A percentile compares a stretch with the other conserved stretches of the same genome.
Conservation (phyloP, 2,113 vertebrate genomes). For the Microcebus murinus region DNA sequence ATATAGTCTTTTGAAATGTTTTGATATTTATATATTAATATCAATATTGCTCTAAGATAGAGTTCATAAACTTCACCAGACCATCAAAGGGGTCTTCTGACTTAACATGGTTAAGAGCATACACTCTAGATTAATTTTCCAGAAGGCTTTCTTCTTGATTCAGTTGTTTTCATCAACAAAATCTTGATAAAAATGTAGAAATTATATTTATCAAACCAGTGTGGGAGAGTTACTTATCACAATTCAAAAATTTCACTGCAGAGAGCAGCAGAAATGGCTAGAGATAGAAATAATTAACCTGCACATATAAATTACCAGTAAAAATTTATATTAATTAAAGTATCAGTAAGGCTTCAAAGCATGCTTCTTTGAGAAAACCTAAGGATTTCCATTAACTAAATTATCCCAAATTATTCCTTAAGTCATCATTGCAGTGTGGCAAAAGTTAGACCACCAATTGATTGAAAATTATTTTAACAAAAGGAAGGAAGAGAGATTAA, state of each 20-base stretch:
- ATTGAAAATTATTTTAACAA: background rate
- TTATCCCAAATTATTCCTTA: background rate
- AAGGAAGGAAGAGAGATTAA: background rate
- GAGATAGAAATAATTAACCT: background rate
- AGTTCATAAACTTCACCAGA: background rate
- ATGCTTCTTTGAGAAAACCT: background rate
- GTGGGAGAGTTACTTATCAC: background rate
- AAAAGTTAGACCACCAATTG: background rate
- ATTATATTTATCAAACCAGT: background rate
- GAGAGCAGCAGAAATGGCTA: background rate
- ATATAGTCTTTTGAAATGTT: background rate
- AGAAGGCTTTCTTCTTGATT: background rate
- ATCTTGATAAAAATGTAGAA: background rate
- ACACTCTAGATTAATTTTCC: background rate
- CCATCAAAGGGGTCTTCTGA: background rate
- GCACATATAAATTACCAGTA: background rate
- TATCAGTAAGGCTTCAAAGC: background rate
- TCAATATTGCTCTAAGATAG: background rate
- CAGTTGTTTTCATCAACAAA: background rate
- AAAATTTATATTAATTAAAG: background rate
- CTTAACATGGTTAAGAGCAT: background rate
- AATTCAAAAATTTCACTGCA: background rate
- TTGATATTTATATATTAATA: background rate
- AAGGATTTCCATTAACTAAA: background rate
- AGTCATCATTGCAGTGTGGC: background rate